Conservation (phyloP, 2,113 vertebrate species). For the Anarhynchus alexandrinus region DNA sequence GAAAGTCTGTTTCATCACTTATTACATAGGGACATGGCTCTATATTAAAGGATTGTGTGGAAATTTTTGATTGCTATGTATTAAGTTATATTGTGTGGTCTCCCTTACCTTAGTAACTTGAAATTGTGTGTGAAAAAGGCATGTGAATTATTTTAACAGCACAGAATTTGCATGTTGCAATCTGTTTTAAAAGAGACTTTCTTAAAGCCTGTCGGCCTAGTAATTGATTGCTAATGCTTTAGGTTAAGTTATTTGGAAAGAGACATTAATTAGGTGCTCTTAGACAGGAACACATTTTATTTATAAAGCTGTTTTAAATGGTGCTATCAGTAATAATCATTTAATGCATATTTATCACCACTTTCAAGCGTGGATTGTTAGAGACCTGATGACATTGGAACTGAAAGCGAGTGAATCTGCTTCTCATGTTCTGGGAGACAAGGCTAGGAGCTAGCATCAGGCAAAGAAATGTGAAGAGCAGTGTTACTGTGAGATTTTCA, state of each 20-base stretch:
- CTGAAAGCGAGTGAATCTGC: neutral
- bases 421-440: neutral
- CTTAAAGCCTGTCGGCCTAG: neutral
- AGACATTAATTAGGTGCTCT: neutral
- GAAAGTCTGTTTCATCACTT: constrained; percentile 56
- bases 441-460: neutral
- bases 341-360: neutral
- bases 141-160: constrained; percentile 27
- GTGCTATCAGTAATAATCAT: neutral
- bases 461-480: neutral
- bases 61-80: constrained; percentile 52
- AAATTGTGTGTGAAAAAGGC: constrained; percentile 31
- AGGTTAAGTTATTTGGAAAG: constrained; percentile 33
- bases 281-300: neutral
- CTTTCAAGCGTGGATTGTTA: neutral
- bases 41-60: constrained; percentile 33
- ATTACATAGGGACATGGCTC: constrained; percentile 23
- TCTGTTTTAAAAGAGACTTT: neutral
- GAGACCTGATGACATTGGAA: neutral
- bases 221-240: constrained; percentile 35
- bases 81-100: constrained; percentile 55
- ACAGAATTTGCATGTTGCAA: constrained; percentile 7
- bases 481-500: neutral
- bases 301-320: neutral
- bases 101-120: constrained; percentile 32